A percentile compares a stretch with the other conserved stretches of the same genome.
These are phyloP conservation scores for Conus betulinus DNA, from an alignment of 1,140 invertebrate species.

Conservation along the genomic window DNA sequence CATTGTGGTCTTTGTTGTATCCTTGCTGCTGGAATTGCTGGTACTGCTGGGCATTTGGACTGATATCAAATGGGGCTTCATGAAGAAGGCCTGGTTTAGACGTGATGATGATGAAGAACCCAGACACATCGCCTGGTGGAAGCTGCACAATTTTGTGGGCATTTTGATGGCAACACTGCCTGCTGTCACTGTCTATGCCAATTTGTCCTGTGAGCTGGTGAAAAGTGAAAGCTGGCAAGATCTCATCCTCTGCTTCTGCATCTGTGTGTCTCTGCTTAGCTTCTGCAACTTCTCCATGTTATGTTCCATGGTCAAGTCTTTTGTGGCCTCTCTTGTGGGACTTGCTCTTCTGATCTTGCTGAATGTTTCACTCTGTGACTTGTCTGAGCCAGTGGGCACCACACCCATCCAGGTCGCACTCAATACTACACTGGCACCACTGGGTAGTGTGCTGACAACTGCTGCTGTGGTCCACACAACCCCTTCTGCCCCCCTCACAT, in stretches of 20 bases:
- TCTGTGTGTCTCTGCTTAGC: conserved; percentile 89
- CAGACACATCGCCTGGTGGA: conserved; percentile 80
- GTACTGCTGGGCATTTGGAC: conserved; percentile 62
- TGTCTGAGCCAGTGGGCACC: background rate
- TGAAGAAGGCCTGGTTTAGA: conserved; percentile 41
- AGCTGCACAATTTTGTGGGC: conserved; percentile 91
- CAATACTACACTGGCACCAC: background rate
- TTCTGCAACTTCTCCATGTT: conserved; percentile 96
- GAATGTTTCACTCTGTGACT: conserved; percentile 38
- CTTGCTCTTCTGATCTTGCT: conserved; percentile 82
- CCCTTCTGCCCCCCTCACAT: background rate
- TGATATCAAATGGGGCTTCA: conserved; percentile 41
- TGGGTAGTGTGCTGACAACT: background rate
- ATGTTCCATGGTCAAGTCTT: conserved; percentile 95
- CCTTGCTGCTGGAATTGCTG: conserved; percentile 71
- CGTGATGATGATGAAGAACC: conserved; percentile 40
- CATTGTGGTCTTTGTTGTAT: conserved; percentile 75
- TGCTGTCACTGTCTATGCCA: conserved; percentile 87
- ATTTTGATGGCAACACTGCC: conserved; percentile 90
- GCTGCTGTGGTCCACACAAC: conserved; percentile 6
- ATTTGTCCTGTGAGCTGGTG: conserved; percentile 81
- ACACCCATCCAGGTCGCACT: background rate
- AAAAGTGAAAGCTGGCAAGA: conserved; percentile 53
- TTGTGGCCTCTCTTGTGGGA: conserved; percentile 86
- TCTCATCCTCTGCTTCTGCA: conserved; percentile 80